A percentile compares a stretch with the other conserved stretches of the same genome.
Evolutionary conservation across 1,140 invertebrate genomes (phyloP).

Genomic region (Phocides pigmalion): DNA sequence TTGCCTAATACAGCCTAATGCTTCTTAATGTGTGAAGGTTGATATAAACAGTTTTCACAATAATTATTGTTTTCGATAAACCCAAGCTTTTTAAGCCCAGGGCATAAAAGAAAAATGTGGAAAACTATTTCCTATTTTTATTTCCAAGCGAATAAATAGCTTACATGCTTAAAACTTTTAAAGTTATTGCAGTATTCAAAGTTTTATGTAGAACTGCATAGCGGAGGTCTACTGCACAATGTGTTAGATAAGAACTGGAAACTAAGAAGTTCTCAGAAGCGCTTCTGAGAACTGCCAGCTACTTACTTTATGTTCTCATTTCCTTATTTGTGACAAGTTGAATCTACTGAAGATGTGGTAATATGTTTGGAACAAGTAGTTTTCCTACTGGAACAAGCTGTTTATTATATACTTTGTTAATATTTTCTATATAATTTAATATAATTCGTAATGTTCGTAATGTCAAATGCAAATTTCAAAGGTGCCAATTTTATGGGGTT

Average conservation of each 20-base stretch:
- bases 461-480: too few species aligned
- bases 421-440: not conserved
- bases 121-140: too few species aligned
- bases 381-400: not conserved
- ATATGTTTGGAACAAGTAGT: not conserved
- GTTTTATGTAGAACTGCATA: constrained; percentile 14
- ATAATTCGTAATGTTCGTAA: too few species aligned
- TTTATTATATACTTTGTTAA: not conserved
- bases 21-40: too few species aligned
- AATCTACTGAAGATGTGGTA: not conserved
- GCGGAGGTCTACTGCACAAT: not conserved
- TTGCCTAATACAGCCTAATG: too few species aligned
- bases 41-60: too few species aligned
- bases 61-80: too few species aligned
- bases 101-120: too few species aligned
- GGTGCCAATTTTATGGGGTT: too few species aligned
- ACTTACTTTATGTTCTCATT: constrained; percentile 5
- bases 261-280: constrained; percentile 2
- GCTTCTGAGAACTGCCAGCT: not conserved
- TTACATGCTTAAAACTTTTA: constrained; percentile 8
- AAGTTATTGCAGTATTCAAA: constrained; percentile 10
- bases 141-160: too few species aligned
- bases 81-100: too few species aligned
- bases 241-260: constrained; percentile 8
- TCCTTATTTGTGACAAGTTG: constrained; percentile 9